Conservation (phyloP, 2,888 invertebrate species). For the Tenthredo notha region DNA sequence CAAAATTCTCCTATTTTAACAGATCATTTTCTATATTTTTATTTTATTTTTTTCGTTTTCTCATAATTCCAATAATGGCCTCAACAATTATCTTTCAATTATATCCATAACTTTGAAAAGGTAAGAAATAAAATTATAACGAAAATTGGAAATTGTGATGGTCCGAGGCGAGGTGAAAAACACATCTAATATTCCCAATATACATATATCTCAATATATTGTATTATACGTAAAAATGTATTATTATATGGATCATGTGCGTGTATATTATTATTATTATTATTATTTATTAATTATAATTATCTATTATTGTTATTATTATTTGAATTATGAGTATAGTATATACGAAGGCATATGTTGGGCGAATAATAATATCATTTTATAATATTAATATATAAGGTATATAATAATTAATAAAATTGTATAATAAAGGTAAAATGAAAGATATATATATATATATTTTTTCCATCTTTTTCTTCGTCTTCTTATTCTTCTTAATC, state of each 20-base stretch:
- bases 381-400: neutral
- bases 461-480: neutral
- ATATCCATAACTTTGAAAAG: too few species aligned
- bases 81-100: too few species aligned
- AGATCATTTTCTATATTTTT: too few species aligned
- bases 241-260: neutral
- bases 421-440: neutral
- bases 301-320: too few species aligned
- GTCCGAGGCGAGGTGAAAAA: too few species aligned
- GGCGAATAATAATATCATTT: neutral
- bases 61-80: too few species aligned
- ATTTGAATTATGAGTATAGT: neutral
- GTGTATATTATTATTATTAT: neutral
- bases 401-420: neutral
- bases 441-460: neutral
- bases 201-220: neutral
- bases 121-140: too few species aligned
- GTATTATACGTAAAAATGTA: neutral
- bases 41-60: too few species aligned
- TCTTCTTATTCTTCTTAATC: neutral
- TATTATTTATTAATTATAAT: neutral
- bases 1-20: too few species aligned
- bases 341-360: slow-evolving; percentile 23
- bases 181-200: too few species aligned
- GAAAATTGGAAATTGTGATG: too few species aligned